Evolutionary conservation across 2,888 invertebrate genomes (phyloP), one percentile per base, ranked within the genome.

Genomic region (Brachyptera risi): DNA sequence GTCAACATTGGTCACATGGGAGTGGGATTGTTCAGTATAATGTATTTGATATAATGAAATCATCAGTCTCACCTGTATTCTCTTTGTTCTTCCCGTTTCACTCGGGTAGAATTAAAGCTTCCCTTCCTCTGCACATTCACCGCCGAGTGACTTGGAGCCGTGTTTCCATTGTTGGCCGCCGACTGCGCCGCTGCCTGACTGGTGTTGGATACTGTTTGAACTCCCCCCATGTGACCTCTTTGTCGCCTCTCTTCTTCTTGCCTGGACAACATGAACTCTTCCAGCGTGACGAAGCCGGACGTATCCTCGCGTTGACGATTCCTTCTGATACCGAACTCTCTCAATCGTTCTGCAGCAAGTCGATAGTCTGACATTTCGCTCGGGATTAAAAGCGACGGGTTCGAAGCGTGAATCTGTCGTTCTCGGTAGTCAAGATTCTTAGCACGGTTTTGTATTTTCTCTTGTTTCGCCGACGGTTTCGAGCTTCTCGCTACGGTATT

Each of bases 191-290:
- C 67, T 80, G 80, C 21, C 82, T 79, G 65, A 64, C 38, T 65
- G 59, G 42, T 26, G 38, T 37, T 19, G 61, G 40, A 17, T 47
- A 9, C 27, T 19, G 47, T 27, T 54, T 54, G n/a, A 37, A 57
- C 19, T 26, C 31, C 15, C 47, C 27, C 24, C 27, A 31, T 13
- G 56, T 44, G 56, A 35, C 63, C 64, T 49, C 61, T 61, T 31
- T 80, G 79, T 67, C 80, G 80, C 21, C 82, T 79, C 70, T 89
- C 88, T 71, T 88, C 88, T 65, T 83, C 86, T 73, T 89, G 89
- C 67, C 87, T 83, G 67, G 84, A 83, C 66, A 87, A 74, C 90
- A 90, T 90, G 70, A 91, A 81, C 75, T 90, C 87, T 72, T 90
- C 87, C 27, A 90, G 77, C 1, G 90, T 91, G 56, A 89, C 83